Evolutionary conservation across 2,888 invertebrate species (phyloP), one percentile per base, ranked within the genome.

Genomic region (Heterodera filipjevi): DNA sequence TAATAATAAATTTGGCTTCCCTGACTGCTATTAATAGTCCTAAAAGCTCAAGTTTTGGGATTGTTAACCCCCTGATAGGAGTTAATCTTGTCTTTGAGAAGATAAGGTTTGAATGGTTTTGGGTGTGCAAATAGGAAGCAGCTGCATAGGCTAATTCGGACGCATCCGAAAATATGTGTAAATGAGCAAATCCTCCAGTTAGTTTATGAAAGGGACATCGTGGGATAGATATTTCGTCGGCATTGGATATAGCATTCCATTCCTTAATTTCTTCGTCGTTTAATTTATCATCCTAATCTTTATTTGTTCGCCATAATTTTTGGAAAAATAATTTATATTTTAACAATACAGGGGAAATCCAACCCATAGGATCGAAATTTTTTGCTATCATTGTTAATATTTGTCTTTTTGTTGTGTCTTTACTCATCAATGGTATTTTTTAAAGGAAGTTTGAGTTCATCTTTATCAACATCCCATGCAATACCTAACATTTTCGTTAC

Each of bases 11-110:
- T 1, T 71, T 71, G 0, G 32, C n/a, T 3, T 1, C 5, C 14
- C 72, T 1, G 6, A 14, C 35, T 19, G 12, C 53, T 73, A 53
- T 64, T 32, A 75, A 53, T 32, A 75, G 64, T 1, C 72, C 76
- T 6, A n/a, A 30, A 32, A 75, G 75, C 73, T 75, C 75, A 19
- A 53, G 49, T 19, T 53, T 53, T 53, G 49, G 49, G 14, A 53
- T 53, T 14, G 49, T 53, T 19, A 53, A 19, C 22, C 22, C 49
- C 1, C 22, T 53, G 3, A 53, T 14, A 16, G 49, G 49, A 0
- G 49, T 19, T 14, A 53, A 22, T 19, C 49, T 53, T 53, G 49
- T 53, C 22, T 53, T n/a, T n/a, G n/a, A n/a, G n/a, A n/a, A n/a
- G n/a, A n/a, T n/a, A n/a, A n/a, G n/a, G n/a, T n/a, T n/a, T 53